Conservation (phyloP, 2,888 invertebrate genomes). For the Zele albiditarsus region DNA sequence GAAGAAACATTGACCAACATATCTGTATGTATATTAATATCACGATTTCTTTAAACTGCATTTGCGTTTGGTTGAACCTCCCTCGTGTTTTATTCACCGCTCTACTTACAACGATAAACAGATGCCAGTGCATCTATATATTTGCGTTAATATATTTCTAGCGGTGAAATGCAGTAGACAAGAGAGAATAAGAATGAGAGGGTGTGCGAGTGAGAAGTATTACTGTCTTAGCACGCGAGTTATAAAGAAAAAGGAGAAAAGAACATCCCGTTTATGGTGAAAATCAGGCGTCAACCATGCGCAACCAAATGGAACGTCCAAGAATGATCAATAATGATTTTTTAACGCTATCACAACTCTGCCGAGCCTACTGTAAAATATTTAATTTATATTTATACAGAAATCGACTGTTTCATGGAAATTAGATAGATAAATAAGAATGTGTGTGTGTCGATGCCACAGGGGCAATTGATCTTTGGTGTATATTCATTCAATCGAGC, state of each 20-base stretch:
- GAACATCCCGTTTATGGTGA: constrained; percentile 47
- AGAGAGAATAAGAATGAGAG: background rate
- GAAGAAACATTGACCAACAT: background rate
- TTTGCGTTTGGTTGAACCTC: background rate
- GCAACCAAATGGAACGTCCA: constrained; percentile 57
- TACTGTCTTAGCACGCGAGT: constrained; percentile 8
- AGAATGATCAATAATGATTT: constrained; percentile 55
- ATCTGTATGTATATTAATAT: constrained; percentile 8
- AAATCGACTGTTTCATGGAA: constrained; percentile 4
- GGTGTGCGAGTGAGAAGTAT: constrained; percentile 1
- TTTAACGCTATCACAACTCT: constrained; percentile 41
- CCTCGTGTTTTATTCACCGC: constrained; percentile 36
- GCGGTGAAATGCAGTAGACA: constrained; percentile 40
- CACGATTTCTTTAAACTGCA: constrained; percentile 15
- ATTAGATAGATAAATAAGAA: no score
- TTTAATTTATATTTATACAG: background rate
- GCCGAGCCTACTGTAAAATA: background rate
- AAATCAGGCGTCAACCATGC: constrained; percentile 60
- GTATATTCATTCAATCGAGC: background rate
- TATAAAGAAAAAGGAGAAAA: constrained; percentile 21
- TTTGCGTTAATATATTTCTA: constrained; percentile 37
- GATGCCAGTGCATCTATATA: constrained; percentile 17
- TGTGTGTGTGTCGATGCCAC: background rate
- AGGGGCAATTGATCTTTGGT: background rate
- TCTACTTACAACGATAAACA: constrained; percentile 48